Evolutionary conservation across 2,888 invertebrate species (phyloP), one percentile per base, ranked within the genome.

Genomic region (Ormyrus pomaceus): DNA sequence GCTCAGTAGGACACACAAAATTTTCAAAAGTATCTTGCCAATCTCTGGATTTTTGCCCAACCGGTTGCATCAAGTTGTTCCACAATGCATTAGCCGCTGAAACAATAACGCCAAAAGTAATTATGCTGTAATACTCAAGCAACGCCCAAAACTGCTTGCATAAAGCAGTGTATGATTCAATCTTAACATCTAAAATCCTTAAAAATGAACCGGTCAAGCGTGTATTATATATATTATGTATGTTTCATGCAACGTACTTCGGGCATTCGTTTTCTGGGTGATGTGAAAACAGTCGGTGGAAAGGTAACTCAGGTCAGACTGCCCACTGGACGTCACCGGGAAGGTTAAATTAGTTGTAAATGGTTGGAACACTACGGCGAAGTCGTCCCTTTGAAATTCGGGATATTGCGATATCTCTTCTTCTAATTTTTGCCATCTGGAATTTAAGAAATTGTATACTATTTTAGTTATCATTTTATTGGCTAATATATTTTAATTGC

Each of bases 221-320:
- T 50, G 19, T 34, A 4, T 34, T 34, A 34, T 34, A 34, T 34
- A 34, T 11, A 9, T 53, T 8, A 13, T 8, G 10, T 46, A 4
- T 6, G 46, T 45, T 34, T 34, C 34, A 4, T 34, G 34, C 34
- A 34, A 34, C 88, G 90, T 89, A 93, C 94, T 91, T 88, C 89
- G 86, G 2, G 94, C 93, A 82, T 94, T 92, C 13, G 91, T 91
- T 84, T 92, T 93, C 86, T 94, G 94, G 83, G 93, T 94, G 6
- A 93, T 88, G 86, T 94, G 94, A 84, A 94, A 94, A 86, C 94
- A 94, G 86, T 94, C 94, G 56, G 89, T 87, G 0, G 94, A 92
- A 68, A 94, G 87, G 86, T 91, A 93, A 0, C 91, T 88, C 58
- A 91, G 90, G 87, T 94, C 94, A 0, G 91, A 88, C 0, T 82